Percentiles rank a stretch among this genome's conserved stretches.
Evolutionary conservation across 2,113 vertebrate species (phyloP).

Genomic region (Odobenus rosmarus): DNA sequence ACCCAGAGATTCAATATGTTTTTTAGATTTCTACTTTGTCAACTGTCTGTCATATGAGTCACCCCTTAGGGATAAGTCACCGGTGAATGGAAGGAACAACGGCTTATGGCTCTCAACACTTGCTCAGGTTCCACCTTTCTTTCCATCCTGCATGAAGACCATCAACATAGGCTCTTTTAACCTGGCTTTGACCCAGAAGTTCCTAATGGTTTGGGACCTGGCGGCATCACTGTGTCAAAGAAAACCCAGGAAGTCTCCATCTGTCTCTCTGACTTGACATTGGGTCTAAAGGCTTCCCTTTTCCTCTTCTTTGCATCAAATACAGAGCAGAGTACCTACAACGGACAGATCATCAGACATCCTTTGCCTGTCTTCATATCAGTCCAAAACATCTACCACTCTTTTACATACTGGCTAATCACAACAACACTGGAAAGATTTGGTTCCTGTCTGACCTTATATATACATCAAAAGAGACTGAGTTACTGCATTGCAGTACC

Average conservation of each 20-base stretch:
- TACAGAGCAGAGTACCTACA: fast-evolving
- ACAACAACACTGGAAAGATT: neutral
- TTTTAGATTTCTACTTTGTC: neutral
- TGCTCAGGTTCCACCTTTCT: too few species aligned
- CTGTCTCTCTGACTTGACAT: neutral
- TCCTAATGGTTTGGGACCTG: neutral
- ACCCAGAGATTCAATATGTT: neutral
- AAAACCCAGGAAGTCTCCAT: too few species aligned
- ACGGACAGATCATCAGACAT: fast-evolving
- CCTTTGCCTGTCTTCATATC: fast-evolving
- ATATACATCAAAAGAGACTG: neutral
- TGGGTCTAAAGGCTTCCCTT: neutral
- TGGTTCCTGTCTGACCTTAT: neutral
- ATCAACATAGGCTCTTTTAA: neutral
- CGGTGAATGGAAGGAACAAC: too few species aligned
- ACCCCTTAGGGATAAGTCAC: neutral
- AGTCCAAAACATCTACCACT: too few species aligned
- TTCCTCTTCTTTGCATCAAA: neutral
- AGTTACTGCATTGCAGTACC: neutral
- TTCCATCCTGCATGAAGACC: neutral
- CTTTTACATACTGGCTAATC: too few species aligned
- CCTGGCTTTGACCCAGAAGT: neutral
- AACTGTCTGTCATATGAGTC: neutral
- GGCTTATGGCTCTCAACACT: neutral
- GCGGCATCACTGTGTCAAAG: neutral